These are phyloP conservation scores for Malacoraja senta DNA, from an alignment of 2,797 vertebrate species.

Conservation along the genomic window DNA sequence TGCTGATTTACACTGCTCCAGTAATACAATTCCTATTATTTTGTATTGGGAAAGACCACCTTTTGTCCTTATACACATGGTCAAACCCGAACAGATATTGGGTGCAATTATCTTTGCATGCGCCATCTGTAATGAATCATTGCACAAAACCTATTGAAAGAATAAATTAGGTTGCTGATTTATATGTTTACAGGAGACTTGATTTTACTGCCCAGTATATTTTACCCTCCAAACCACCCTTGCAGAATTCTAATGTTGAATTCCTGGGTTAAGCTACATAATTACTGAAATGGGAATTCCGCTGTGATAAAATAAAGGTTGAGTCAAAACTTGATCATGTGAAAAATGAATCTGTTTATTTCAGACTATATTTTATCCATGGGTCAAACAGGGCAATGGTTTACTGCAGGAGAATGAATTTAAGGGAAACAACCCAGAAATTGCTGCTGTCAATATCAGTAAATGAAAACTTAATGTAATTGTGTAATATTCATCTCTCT, in stretches of 20 bases:
- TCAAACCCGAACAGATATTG: background rate
- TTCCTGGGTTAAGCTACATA: background rate
- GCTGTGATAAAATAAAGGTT: constrained; percentile 1
- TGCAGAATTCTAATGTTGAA: background rate
- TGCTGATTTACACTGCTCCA: background rate
- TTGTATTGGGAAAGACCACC: constrained; percentile 22
- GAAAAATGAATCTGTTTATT: constrained; percentile 29
- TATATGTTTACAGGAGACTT: constrained; percentile 12
- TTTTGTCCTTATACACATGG: background rate
- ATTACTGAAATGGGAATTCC: background rate
- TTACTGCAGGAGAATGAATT: background rate
- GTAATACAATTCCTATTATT: background rate
- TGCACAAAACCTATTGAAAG: background rate
- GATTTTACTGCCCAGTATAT: background rate
- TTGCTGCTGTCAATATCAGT: background rate
- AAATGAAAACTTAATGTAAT: constrained; percentile 1
- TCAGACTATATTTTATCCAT: constrained; percentile 24
- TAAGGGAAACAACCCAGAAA: background rate
- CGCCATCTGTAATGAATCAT: constrained; percentile 3
- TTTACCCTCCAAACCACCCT: background rate
- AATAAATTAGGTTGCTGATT: constrained; percentile 13
- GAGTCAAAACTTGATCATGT: constrained; percentile 5
- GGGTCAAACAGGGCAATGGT: background rate
- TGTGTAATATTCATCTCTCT: background rate
- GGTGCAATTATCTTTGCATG: constrained; percentile 17